Conservation (phyloP, 2,888 invertebrate species). For the Rhopalosiphum nymphaeae region DNA sequence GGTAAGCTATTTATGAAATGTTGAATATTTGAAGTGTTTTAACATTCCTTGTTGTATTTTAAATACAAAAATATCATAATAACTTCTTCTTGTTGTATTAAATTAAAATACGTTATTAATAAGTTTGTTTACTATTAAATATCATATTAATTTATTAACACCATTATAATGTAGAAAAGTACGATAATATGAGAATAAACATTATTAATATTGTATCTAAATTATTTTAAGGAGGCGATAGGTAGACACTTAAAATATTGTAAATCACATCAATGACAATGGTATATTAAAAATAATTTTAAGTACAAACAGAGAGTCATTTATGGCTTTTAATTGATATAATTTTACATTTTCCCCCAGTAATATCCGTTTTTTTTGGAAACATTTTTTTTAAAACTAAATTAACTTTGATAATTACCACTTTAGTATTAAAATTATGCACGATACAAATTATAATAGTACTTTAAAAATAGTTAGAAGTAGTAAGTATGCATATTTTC, state of each 20-base stretch:
- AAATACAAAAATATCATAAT: background rate
- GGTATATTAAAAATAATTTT: background rate
- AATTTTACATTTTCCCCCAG: background rate
- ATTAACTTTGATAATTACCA: background rate
- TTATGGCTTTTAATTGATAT: background rate
- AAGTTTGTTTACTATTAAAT: background rate
- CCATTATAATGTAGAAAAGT: no score
- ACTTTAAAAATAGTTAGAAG: background rate
- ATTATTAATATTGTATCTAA: no score
- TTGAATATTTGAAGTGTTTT: background rate
- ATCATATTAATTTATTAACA: background rate
- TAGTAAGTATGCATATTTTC: no score
- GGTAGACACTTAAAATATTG: background rate
- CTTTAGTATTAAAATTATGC: background rate
- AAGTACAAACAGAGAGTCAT: background rate
- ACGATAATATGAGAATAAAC: no score
- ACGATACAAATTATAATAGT: background rate
- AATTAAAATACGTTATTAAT: background rate
- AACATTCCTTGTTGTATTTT: background rate
- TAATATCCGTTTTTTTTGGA: background rate
- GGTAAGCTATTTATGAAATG: background rate
- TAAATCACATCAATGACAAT: background rate
- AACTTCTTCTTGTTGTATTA: background rate
- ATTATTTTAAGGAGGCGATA: background rate
- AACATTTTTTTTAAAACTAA: background rate